phyloP scores from a whole-genome alignment of 2,888 invertebrate species.

The Parnassius apollo region DNA sequence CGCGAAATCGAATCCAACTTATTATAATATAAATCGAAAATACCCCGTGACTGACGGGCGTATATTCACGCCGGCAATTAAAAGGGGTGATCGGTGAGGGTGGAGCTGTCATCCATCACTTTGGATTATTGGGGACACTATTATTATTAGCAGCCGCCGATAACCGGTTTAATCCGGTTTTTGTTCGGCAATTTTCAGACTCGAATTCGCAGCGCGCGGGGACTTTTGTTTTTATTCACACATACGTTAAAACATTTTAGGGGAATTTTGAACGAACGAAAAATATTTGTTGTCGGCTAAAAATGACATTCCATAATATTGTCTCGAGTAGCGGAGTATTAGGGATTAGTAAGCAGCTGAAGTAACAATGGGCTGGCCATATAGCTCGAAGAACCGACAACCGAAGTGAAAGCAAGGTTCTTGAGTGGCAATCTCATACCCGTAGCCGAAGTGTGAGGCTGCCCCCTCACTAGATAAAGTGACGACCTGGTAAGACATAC shows the following conservation, averaged over 20 bases:
- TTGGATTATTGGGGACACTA: constrained; percentile 70
- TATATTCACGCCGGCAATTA: constrained; percentile 70
- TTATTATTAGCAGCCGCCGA: constrained; percentile 70
- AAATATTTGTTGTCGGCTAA: too few species aligned
- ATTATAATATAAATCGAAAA: constrained; percentile 80
- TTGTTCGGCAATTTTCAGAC: constrained; percentile 57
- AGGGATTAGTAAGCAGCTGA: too few species aligned
- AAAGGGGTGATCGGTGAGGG: constrained; percentile 66
- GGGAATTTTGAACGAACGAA: too few species aligned
- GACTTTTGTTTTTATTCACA: constrained; percentile 31
- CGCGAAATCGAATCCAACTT: constrained; percentile 55
- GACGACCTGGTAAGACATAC: too few species aligned
- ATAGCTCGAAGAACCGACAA: too few species aligned
- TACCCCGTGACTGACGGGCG: constrained; percentile 64
- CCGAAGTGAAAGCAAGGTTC: too few species aligned
- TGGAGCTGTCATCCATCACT: constrained; percentile 67
- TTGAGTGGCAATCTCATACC: too few species aligned
- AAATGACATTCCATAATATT: too few species aligned
- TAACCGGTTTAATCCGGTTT: constrained; percentile 70
- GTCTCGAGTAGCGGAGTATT: too few species aligned
- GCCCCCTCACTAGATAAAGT: too few species aligned
- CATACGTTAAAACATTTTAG: constrained; percentile 2
- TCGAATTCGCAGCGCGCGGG: constrained; percentile 22
- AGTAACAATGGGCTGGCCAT: too few species aligned
- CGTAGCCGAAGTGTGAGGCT: too few species aligned